Conservation (phyloP, 2,113 vertebrate species). For the Mirounga angustirostris region DNA sequence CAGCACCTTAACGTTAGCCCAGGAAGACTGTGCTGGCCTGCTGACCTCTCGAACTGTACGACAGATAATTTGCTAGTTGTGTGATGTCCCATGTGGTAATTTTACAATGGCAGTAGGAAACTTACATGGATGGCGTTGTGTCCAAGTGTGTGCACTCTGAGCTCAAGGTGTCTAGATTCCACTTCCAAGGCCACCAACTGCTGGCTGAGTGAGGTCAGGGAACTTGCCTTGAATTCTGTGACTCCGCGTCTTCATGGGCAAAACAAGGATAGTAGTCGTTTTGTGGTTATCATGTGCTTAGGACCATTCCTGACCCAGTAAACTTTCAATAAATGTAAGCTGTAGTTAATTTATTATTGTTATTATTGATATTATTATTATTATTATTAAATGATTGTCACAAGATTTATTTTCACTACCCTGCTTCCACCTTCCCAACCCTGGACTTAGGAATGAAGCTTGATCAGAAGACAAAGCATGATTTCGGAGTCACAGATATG, state of each 20-base stretch:
- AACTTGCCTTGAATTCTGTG: neutral
- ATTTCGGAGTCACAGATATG: neutral
- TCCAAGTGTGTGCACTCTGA: neutral
- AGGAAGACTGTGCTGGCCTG: neutral
- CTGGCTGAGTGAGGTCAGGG: neutral
- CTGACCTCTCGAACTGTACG: neutral
- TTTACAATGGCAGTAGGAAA: neutral
- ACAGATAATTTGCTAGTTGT: neutral
- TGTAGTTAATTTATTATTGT: neutral
- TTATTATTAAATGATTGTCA: neutral
- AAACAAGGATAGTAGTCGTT: neutral
- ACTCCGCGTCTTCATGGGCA: neutral
- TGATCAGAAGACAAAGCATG: neutral
- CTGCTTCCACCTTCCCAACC: neutral
- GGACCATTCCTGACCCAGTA: neutral
- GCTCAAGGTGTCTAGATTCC: neutral
- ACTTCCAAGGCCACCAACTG: neutral
- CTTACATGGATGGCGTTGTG: neutral
- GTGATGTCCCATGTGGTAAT: neutral
- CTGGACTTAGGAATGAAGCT: neutral
- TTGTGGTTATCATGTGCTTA: neutral
- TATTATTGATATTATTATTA: neutral
- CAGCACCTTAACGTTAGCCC: neutral
- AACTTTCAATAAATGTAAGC: neutral
- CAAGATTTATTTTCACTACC: neutral